Conservation (phyloP, 2,113 vertebrate species). For the Ibidorhyncha struthersii region DNA sequence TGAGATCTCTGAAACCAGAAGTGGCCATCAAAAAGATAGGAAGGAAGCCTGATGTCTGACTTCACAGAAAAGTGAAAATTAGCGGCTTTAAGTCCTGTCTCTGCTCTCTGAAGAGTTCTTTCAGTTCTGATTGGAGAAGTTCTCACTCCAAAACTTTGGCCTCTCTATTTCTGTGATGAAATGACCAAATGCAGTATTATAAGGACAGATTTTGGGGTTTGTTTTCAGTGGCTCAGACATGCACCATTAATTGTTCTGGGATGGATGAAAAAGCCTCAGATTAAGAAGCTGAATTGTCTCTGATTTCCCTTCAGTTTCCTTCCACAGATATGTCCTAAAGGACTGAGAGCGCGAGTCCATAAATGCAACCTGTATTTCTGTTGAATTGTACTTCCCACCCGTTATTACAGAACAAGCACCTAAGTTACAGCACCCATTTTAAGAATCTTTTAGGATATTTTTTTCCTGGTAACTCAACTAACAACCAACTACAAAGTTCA, state of each 20-base stretch:
- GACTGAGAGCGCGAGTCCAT: neutral
- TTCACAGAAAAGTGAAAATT: neutral
- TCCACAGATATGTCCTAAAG: rapidly evolving
- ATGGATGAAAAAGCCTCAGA: neutral
- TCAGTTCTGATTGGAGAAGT: neutral
- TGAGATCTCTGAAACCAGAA: neutral
- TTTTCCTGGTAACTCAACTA: neutral
- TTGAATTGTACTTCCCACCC: neutral
- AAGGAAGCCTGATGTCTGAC: neutral
- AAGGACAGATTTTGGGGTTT: neutral
- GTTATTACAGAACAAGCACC: neutral
- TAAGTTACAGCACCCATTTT: neutral
- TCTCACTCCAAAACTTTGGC: neutral
- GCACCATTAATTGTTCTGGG: neutral
- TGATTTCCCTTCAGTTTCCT: neutral
- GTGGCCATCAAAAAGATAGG: neutral
- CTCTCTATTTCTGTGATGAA: neutral
- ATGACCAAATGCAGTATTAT: rapidly evolving
- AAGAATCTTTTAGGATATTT: neutral
- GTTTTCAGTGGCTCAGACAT: neutral
- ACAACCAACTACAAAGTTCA: neutral
- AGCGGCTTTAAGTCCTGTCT: neutral
- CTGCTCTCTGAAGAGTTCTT: neutral
- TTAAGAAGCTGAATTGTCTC: neutral
- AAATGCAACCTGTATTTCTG: neutral